Base-by-base conservation (phyloP, 2,113 vertebrate species). In the Myotis yumanensis region DNA sequence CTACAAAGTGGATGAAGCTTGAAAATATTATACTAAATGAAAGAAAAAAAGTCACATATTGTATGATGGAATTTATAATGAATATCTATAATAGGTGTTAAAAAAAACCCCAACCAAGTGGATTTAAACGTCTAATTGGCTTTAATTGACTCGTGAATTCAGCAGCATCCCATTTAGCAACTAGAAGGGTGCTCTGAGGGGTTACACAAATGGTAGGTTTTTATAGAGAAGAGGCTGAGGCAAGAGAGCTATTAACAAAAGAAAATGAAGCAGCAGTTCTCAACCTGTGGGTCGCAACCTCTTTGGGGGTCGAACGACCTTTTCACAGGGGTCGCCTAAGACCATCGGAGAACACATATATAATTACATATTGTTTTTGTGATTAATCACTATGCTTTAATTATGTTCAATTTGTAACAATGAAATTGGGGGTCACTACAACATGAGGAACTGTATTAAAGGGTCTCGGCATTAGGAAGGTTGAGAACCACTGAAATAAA, bases 11-110 rank as follows among this genome's bases (percentile, higher is more conserved):
- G 8, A 59, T 32, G 12, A 66, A 91, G 22, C 48, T 73, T 66
- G 43, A 94, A 79, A 93, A 93, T 46, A 91, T 52, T 66, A 59
- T 68, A 35, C 28, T 71, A 85, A 84, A 32, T 68, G 69, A 93
- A 87, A 81, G 51, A 85, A 93, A 87, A n/a, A 88, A n/a, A 14
- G 7, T 37, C 25, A 76, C 9, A 54, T 86, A 92, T n/a, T 79
- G 4, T 90, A 69, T 72, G n/a, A 87, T 46, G 89, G 20, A 35
- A 72, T 57, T 90, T 76, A 88, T 23, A 72, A 20, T 7, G 91
- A 80, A 52, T 69, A 93, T 57, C 18, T 25, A 40, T 54, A 93
- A 30, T 11, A 81, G 57, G 6, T 52, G 1, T 83, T 83, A 64
- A 32, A 83, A 83, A 83, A 64, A 83, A 59, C 32, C 14, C 51